Evolutionary conservation across 1,140 invertebrate genomes (phyloP).

Genomic region (Atta colombica): DNA sequence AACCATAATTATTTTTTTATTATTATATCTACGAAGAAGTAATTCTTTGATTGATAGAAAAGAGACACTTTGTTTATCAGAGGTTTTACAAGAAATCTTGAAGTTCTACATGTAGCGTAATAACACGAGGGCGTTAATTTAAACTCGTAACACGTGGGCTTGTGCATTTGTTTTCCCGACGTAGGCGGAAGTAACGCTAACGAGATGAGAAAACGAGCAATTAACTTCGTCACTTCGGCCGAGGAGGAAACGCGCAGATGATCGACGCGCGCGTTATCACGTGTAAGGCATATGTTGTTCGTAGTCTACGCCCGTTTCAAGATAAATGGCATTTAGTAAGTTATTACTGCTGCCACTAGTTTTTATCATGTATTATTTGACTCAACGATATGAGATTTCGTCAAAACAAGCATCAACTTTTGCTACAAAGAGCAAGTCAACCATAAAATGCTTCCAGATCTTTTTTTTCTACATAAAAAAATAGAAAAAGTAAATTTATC

Average conservation of each 20-base stretch:
- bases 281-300: slow-evolving; percentile 72
- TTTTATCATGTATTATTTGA: slow-evolving; percentile 19
- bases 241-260: slow-evolving; percentile 68
- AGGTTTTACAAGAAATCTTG: slow-evolving; percentile 7
- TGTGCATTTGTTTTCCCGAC: slow-evolving; percentile 50
- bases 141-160: slow-evolving; percentile 48
- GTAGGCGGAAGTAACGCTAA: slow-evolving; percentile 73
- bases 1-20: background rate
- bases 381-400: slow-evolving; percentile 1
- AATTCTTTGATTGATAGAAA: background rate
- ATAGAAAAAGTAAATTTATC: background rate
- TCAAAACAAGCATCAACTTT: background rate
- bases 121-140: slow-evolving; percentile 49
- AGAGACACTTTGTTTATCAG: background rate
- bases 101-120: slow-evolving; percentile 37
- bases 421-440: background rate
- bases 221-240: slow-evolving; percentile 81
- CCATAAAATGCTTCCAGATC: background rate
- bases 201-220: slow-evolving; percentile 82
- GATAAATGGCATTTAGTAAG: slow-evolving; percentile 50
- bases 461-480: background rate
- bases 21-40: background rate
- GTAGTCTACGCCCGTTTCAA: background rate
- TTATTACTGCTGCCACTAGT: background rate
- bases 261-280: slow-evolving; percentile 71